These are phyloP conservation scores for Eciton burchellii DNA, from an alignment of 1,140 invertebrate species.

Conservation along the genomic window DNA sequence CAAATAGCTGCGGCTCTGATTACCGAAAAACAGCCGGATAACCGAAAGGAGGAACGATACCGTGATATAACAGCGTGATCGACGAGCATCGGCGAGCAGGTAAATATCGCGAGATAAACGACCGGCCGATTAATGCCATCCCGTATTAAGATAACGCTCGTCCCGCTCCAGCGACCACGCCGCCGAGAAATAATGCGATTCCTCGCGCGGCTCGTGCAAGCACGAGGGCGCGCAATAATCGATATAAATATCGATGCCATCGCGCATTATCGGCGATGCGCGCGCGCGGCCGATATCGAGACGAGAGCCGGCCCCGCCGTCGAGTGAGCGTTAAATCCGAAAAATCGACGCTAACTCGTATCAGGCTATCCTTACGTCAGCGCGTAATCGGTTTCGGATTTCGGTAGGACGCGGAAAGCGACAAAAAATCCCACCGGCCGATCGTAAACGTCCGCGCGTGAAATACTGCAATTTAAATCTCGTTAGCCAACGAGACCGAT, in stretches of 20 bases:
- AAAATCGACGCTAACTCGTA: slow-evolving; percentile 41
- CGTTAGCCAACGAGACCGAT: slow-evolving; percentile 23
- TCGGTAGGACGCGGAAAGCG: not conserved
- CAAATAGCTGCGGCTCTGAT: not conserved
- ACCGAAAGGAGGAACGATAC: not conserved
- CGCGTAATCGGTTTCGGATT: slow-evolving; percentile 44
- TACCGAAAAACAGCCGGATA: slow-evolving; percentile 3
- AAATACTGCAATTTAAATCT: slow-evolving; percentile 43
- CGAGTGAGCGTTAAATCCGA: slow-evolving; percentile 20
- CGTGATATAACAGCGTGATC: not conserved
- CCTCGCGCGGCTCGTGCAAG: not conserved
- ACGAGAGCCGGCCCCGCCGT: not conserved
- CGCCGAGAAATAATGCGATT: slow-evolving; percentile 5
- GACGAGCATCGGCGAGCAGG: slow-evolving; percentile 5
- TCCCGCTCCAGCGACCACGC: not conserved
- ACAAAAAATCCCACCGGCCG: slow-evolving; percentile 26
- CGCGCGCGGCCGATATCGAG: not conserved
- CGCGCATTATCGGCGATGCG: slow-evolving; percentile 18
- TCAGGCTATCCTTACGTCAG: slow-evolving; percentile 17
- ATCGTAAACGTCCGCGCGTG: slow-evolving; percentile 28
- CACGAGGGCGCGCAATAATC: not conserved
- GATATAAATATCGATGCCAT: slow-evolving; percentile 28
- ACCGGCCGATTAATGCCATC: not conserved
- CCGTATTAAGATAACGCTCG: not conserved
- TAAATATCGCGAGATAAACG: not conserved